These are phyloP conservation scores for Netelia inedita DNA, from an alignment of 2,888 invertebrate genomes.

Conservation along the genomic window DNA sequence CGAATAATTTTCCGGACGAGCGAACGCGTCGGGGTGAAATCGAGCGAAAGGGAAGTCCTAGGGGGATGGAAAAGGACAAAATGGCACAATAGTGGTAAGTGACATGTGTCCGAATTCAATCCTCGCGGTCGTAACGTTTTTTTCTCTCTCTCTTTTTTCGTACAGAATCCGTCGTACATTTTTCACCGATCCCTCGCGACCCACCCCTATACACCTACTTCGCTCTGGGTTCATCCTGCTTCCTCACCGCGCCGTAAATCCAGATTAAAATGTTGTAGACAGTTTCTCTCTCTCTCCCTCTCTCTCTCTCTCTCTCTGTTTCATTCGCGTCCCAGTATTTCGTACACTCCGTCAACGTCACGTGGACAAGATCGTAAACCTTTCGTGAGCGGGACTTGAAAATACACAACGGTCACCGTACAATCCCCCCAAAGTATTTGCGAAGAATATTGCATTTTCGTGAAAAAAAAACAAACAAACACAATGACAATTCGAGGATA, in stretches of 20 bases:
- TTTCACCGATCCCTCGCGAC: background rate
- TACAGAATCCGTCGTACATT: background rate
- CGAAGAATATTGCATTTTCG: background rate
- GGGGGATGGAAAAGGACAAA: too few species aligned
- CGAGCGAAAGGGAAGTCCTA: too few species aligned
- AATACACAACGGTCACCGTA: background rate
- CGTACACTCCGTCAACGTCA: slow-evolving; percentile 48
- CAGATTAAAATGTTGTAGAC: slow-evolving; percentile 53
- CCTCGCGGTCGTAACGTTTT: background rate
- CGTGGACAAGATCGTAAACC: slow-evolving; percentile 38
- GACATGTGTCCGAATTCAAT: background rate
- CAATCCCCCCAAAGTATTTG: background rate
- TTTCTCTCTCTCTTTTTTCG: background rate
- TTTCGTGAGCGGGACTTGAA: background rate
- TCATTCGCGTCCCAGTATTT: background rate
- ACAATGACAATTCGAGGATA: background rate
- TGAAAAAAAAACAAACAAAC: background rate
- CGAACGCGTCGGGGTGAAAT: too few species aligned
- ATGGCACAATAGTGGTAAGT: too few species aligned
- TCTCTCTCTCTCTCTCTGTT: background rate
- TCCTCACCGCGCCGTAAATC: slow-evolving; percentile 42
- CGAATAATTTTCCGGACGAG: too few species aligned
- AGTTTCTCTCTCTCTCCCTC: slow-evolving; percentile 17
- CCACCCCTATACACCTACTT: slow-evolving; percentile 1
- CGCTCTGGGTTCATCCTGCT: background rate